Base-by-base conservation (phyloP, 1,140 invertebrate genomes). In the Carposina sasakii region DNA sequence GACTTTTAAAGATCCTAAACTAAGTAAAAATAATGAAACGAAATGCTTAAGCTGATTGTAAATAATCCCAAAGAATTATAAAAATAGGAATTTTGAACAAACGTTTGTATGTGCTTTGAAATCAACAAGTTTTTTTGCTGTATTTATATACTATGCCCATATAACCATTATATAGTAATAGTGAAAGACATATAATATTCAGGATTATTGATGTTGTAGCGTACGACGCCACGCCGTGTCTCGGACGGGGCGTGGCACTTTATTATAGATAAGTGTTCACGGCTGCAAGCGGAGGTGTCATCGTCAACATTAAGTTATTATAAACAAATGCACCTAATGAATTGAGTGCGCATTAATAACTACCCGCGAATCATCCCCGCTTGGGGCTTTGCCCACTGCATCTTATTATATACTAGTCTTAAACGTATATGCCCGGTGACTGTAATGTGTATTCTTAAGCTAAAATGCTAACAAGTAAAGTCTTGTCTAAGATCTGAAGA, bases 41-140 rank as follows among this genome's bases (percentile, higher is more conserved):
- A n/a, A n/a, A n/a, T n/a, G n/a, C n/a, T n/a, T n/a, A n/a, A n/a
- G n/a, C n/a, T n/a, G n/a, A n/a, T n/a, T n/a, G n/a, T n/a, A n/a
- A n/a, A n/a, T 67, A 62, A 61, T 67, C 61, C 67, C 60, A 74
- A 77, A 73, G 62, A 69, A 51, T 52, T 55, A 42, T n/a, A 48
- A 52, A 57, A 62, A 68, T 60, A 69, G 71, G 73, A 75, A 78
- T 78, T 81, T 76, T 81, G 75, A 76, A 78, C 75, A 81, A 76
- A 69, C 67, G 76, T 73, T 70, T 71, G 67, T 66, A 65, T 57
- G 23, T 69, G 75, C 72, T 70, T 72, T 57, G 60, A 63, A 55
- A 48, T 48, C 50, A 34, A 46, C 60, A 56, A 55, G 44, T 56
- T 61, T 57, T 69, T 65, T 69, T 67, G 60, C 64, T 67, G 48